Evolutionary conservation across 2,113 vertebrate genomes (phyloP), one percentile per base, ranked within the genome.

Genomic region (Ochotona curzoniae): DNA sequence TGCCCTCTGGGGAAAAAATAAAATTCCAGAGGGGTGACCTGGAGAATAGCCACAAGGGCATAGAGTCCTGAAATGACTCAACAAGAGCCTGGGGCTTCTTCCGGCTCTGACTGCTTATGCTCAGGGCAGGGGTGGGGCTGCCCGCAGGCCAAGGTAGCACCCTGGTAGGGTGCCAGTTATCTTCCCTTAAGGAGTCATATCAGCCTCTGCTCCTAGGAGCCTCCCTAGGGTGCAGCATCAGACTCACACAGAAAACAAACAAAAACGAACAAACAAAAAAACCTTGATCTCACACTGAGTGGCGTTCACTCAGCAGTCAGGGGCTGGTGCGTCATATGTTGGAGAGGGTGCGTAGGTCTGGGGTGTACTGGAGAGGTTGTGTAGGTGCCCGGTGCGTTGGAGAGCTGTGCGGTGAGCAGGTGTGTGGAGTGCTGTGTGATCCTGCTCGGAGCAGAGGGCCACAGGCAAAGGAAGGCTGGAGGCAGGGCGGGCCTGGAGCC

Each of bases 21-120:
- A 80, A 83, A 91, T 92, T 92, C 85, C 89, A 86, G 66, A 83
- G 44, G 2, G 54, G 74, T 83, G 87, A 92, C 88, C 93, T 5
- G 51, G 23, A 74, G 87, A 66, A 14, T 67, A 71, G 71, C 84
- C 90, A 91, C 93, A 91, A 94, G 95, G 92, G 81, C 84, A 61
- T 20, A 54, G 70, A 51, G 95, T 82, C 91, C 91, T 69, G 25
- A 3, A 2, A 5, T 85, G 89, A 82, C 61, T 92, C 91, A 84
- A 66, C 82, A 1, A 15, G 4, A 12, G 49, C 83, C 83, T 21
- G 13, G 7, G 84, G 80, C 67, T 78, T 32, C 76, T 89, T 73
- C 75, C 21, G 26, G 35, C 51, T 73, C 75, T 15, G 26, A 30
- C 51, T 67, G 18, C 69, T 21, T 35, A 57, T 1, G 69, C 95